Base-by-base conservation (phyloP, 2,113 vertebrate species). In the Amphilophus citrinellus region DNA sequence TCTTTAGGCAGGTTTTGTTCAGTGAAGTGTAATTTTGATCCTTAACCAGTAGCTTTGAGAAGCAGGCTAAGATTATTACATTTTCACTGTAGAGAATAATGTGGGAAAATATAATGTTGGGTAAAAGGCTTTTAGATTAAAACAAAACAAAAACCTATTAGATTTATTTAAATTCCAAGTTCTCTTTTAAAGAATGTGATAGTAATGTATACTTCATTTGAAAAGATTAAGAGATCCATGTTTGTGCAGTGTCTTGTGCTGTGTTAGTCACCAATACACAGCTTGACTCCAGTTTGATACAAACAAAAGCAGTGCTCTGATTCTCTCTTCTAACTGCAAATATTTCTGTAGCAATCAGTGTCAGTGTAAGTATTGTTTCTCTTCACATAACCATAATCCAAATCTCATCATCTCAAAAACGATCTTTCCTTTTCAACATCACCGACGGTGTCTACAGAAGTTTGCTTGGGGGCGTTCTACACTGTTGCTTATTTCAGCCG, bases 401-500 rank as follows among this genome's bases (percentile, higher is more conserved):
- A 88, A 86, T 89, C 82, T 91, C 85, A 88, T 89, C 73, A 73
- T 68, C 68, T 85, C 79, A 57, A 82, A 87, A 84, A 84, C 63
- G 39, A 77, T 84, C 47, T 82, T 17, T 61, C 20, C 20, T 76
- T 83, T 89, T 89, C 65, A 79, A 71, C 71, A 86, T 59, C 66
- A 77, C 79, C 84, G 75, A 87, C 60, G 57, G 22, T 61, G 82
- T 88, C 60, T 61, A 27, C 27, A 24, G 32, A 53, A 32, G 47
- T 80, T 80, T 65, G 75, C 80, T 83, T 57, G 66, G 20, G 75
- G 42, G 27, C 18, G 24, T 84, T 86, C 66, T 63, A 81, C 63
- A 50, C 84, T 59, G 87, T 83, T 86, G 84, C 86, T 90, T 85
- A 85, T 90, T 94, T 86, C 66, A 82, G 77, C 57, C 6, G n/a